Evolutionary conservation across 2,113 vertebrate genomes (phyloP).

Genomic region (Terrapene triunguis): DNA sequence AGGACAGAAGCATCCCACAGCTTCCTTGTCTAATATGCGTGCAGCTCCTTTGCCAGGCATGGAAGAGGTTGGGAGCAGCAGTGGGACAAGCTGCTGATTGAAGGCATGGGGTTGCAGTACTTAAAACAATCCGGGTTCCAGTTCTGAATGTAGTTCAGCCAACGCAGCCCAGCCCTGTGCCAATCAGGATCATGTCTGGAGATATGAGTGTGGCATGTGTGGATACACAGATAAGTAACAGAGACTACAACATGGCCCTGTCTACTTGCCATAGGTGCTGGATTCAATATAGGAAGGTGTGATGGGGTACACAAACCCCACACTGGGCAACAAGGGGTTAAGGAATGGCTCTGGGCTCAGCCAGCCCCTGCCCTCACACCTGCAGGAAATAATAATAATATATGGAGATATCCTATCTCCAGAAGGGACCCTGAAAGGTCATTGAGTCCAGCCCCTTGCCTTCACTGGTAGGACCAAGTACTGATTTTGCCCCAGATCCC

Average conservation of each 20-base stretch:
- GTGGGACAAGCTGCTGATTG: accelerated
- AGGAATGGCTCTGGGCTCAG: too few relatives aligned
- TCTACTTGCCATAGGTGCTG: too few relatives aligned
- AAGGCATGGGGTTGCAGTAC: not conserved
- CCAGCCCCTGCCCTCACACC: too few relatives aligned
- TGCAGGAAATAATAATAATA: not conserved
- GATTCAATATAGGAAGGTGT: too few relatives aligned
- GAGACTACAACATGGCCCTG: not conserved
- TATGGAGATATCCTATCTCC: too few relatives aligned
- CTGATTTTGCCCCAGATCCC: too few relatives aligned
- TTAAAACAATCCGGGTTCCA: not conserved
- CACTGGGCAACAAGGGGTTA: too few relatives aligned
- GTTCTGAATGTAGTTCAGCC: accelerated
- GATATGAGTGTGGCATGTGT: not conserved
- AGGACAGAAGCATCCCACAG: not conserved
- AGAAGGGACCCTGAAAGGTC: too few relatives aligned
- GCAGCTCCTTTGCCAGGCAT: not conserved
- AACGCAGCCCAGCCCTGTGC: accelerated
- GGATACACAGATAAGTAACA: too few relatives aligned
- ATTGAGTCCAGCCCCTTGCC: too few relatives aligned
- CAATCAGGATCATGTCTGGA: not conserved
- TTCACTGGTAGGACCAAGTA: too few relatives aligned
- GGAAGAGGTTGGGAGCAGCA: not conserved
- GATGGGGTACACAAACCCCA: too few relatives aligned
- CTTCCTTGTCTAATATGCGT: not conserved